phyloP scores from a whole-genome alignment of 2,888 invertebrate genomes.

The Phyto melanocephala region DNA sequence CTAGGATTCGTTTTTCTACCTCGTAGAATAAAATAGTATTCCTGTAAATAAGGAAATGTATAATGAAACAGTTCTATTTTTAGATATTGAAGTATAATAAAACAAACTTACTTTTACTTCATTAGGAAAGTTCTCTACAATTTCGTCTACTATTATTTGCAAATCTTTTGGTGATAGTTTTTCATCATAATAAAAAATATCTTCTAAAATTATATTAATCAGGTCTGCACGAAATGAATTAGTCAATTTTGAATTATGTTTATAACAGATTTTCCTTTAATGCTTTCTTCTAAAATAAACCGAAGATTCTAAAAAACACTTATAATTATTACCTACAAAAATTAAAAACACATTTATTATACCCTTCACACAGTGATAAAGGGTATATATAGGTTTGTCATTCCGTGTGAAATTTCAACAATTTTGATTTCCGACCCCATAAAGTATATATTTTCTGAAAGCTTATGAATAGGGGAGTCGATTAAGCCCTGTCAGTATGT shows the following conservation, averaged over 20 bases:
- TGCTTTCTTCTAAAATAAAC: background rate
- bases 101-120: slow-evolving; percentile 14
- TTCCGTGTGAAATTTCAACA: too few relatives aligned
- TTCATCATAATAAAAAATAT: slow-evolving; percentile 15
- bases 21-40: background rate
- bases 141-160: slow-evolving; percentile 22
- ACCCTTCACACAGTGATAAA: too few relatives aligned
- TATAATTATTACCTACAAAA: background rate
- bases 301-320: slow-evolving; percentile 6
- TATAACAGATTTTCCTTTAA: slow-evolving; percentile 16
- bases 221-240: slow-evolving; percentile 16
- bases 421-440: too few relatives aligned
- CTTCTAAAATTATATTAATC: slow-evolving; percentile 36
- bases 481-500: too few relatives aligned
- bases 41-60: background rate
- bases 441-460: too few relatives aligned
- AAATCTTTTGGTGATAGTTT: slow-evolving; percentile 23
- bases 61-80: too few relatives aligned
- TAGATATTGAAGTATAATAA: too few relatives aligned
- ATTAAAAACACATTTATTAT: background rate
- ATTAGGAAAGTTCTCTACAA: background rate
- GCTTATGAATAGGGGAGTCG: too few relatives aligned
- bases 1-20: background rate
- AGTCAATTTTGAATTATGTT: background rate
- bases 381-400: too few relatives aligned